Conservation (phyloP, 2,113 vertebrate species). For the Paradoxurus hermaphroditus region DNA sequence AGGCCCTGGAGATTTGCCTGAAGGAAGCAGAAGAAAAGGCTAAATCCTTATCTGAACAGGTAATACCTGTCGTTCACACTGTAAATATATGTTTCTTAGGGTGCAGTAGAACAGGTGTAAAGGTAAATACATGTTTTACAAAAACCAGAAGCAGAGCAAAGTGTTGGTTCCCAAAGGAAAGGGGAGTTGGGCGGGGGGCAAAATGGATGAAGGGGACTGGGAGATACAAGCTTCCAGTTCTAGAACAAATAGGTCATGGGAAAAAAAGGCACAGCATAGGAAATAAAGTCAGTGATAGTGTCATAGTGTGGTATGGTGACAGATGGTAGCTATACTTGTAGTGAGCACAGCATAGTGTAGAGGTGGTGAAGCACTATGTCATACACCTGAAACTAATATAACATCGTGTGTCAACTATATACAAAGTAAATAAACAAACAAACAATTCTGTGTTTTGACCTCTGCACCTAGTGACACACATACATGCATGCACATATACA, state of each 20-base stretch:
- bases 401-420: background rate
- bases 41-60: conserved; percentile 50
- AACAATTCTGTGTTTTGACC: background rate
- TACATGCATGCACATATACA: no score
- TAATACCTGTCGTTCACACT: conserved; percentile 27
- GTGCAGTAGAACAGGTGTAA: background rate
- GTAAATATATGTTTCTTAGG: background rate
- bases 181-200: background rate
- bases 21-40: conserved; percentile 63
- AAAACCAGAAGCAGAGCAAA: background rate
- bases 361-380: background rate
- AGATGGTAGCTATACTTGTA: background rate
- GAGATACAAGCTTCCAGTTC: background rate
- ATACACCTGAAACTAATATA: background rate
- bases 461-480: background rate
- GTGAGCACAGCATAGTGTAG: background rate
- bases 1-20: conserved; percentile 53
- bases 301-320: background rate
- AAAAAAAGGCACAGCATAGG: background rate
- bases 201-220: background rate
- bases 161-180: background rate
- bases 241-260: background rate
- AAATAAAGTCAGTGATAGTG: background rate
- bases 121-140: background rate
- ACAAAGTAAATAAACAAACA: background rate